Base-by-base conservation (phyloP, 2,113 vertebrate species). In the Geococcyx californianus region DNA sequence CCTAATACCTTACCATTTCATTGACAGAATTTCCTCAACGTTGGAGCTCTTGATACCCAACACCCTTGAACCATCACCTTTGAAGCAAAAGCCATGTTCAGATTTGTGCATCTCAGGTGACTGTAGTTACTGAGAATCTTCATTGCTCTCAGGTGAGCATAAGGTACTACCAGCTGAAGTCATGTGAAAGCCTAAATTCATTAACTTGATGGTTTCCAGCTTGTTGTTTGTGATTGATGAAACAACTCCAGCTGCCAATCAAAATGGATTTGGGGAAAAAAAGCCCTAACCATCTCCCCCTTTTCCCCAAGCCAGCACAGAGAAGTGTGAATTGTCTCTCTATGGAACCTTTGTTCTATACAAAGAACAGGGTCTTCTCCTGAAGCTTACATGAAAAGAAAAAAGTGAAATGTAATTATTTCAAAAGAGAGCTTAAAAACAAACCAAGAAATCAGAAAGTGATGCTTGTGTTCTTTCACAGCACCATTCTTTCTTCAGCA, bases 271-370 rank as follows among this genome's bases (percentile, higher is more conserved):
- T 56, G 9, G 18, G 11, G 5, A 44, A 70, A 58, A 52, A n/a
- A 62, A 14, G 4, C 0, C 5, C 3, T 16, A 38, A 70, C 20
- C 16, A 42, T 21, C 25, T 20, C 12, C 23, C 10, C 5, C 5
- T 31, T 34, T 40, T 33, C 11, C 29, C 47, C 29, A 34, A 64
- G 15, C 16, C 34, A 90, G 28, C 10, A 10, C 26, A 40, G 15
- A 45, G 19, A 52, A 72, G 16, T 5, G 31, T 31, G 25, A 82
- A 58, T 4, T 72, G 28, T 7, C 2, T 29, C 52, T 26, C 28
- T 51, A 0, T 10, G 9, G 12, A 49, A 26, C 62, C 31, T 66
- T 51, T 83, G 28, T 34, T 87, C 66, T 51, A 15, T 13, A 26
- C 51, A 74, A n/a, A 13, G 23, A 72, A 64, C 2, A 60, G 25